Conservation (phyloP, 2,113 vertebrate genomes). For the Columbina picui region DNA sequence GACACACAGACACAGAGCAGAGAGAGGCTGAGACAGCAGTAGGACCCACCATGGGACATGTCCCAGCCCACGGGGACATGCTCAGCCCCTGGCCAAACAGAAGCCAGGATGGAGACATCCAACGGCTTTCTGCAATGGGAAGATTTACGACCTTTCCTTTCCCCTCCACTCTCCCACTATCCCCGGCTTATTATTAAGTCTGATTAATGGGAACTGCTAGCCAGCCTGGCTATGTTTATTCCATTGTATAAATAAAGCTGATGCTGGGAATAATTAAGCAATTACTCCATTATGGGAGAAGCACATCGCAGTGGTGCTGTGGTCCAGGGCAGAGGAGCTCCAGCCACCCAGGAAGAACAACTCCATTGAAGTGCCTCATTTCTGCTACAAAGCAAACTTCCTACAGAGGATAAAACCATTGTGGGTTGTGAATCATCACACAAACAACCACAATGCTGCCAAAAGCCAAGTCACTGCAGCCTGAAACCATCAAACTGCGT, state of each 20-base stretch:
- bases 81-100: not conserved
- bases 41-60: rapidly evolving
- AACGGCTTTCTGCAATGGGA: not conserved
- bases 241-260: constrained; percentile 1
- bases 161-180: not conserved
- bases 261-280: not conserved
- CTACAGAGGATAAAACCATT: not conserved
- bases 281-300: not conserved
- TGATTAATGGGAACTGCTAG: constrained; percentile 42
- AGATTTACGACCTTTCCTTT: not conserved
- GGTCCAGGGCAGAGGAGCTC: not conserved
- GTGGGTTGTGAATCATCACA: constrained; percentile 20
- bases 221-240: not conserved
- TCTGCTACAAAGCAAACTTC: constrained; percentile 7
- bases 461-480: not conserved
- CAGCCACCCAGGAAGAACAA: constrained; percentile 30
- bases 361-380: not conserved
- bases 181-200: not conserved
- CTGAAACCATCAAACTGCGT: not conserved
- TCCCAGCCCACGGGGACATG: not conserved
- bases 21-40: not conserved
- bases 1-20: constrained; percentile 4
- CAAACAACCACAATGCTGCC: not conserved
- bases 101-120: not conserved
- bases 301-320: not conserved